Evolutionary conservation across 2,797 vertebrate genomes (phyloP).

Genomic region (Gambelia wislizenii): DNA sequence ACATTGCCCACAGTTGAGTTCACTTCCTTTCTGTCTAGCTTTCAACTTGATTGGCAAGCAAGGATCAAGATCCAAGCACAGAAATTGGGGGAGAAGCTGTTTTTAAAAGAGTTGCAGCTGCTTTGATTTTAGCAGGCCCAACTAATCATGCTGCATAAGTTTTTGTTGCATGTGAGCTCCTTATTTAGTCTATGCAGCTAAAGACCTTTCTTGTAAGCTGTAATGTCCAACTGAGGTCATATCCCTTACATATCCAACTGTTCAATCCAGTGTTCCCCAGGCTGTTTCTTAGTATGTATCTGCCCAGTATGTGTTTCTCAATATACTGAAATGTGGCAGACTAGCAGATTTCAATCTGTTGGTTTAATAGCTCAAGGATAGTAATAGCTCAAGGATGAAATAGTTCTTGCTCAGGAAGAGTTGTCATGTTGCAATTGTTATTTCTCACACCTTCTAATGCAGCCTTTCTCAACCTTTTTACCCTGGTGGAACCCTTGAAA

Average conservation of each 20-base stretch:
- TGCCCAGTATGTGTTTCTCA: no score
- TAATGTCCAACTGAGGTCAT: background rate
- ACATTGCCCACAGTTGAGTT: background rate
- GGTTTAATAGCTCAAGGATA: background rate
- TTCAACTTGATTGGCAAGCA: background rate
- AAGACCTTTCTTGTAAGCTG: background rate
- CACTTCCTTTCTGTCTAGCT: slow-evolving; percentile 3
- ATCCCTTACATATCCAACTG: no score
- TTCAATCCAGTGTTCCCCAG: background rate
- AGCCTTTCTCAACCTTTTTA: no score
- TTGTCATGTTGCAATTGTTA: no score
- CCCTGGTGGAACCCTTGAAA: no score
- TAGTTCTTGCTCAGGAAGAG: background rate
- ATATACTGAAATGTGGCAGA: no score
- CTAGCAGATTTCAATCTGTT: background rate
- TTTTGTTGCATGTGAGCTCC: background rate
- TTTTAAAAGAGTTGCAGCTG: background rate
- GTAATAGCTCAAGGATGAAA: no score
- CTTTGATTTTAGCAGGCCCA: background rate
- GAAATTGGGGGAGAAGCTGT: background rate
- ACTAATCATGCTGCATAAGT: background rate
- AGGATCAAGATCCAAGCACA: background rate
- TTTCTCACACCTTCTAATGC: background rate
- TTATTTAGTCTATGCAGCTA: background rate
- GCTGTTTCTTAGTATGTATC: no score